Percentiles rank a stretch among this genome's conserved stretches.
These are phyloP conservation scores for Acrocera orbiculus DNA, from an alignment of 2,888 invertebrate species.

Conservation along the genomic window DNA sequence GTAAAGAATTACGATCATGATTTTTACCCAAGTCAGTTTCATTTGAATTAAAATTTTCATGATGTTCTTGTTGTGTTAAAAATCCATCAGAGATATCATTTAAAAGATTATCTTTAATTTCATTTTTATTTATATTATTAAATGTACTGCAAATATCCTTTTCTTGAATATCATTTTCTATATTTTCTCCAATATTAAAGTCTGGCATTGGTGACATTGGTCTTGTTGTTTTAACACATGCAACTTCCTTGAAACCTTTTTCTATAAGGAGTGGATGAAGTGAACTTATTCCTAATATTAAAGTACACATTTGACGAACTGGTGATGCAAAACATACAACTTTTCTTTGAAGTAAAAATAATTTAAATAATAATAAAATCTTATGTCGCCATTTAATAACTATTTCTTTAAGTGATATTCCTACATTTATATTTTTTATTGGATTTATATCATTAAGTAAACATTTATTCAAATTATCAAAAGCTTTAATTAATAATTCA, in stretches of 20 bases:
- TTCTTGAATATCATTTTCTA: slow-evolving; percentile 6
- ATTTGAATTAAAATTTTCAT: slow-evolving; percentile 19
- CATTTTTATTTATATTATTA: slow-evolving; percentile 1
- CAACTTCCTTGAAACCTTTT: slow-evolving; percentile 62
- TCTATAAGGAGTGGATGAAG: slow-evolving; percentile 81
- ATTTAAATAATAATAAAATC: slow-evolving; percentile 77
- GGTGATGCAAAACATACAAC: slow-evolving; percentile 87
- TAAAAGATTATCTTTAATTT: slow-evolving; percentile 13
- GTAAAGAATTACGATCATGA: slow-evolving; percentile 33
- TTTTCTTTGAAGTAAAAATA: slow-evolving; percentile 72
- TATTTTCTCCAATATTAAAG: slow-evolving; percentile 22
- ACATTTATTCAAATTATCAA: slow-evolving; percentile 76
- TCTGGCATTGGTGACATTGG: slow-evolving; percentile 57
- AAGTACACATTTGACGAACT: slow-evolving; percentile 72
- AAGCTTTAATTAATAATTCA: slow-evolving; percentile 77
- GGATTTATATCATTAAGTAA: slow-evolving; percentile 39
- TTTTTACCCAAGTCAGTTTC: slow-evolving; percentile 17
- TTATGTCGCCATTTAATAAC: slow-evolving; percentile 65
- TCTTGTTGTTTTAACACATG: slow-evolving; percentile 57
- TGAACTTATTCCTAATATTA: slow-evolving; percentile 74
- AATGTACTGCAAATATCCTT: slow-evolving; percentile 11
- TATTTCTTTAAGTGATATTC: slow-evolving; percentile 27
- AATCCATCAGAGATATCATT: not conserved
- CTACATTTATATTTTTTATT: slow-evolving; percentile 26
- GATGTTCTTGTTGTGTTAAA: not conserved